phyloP scores from a whole-genome alignment of 2,113 vertebrate genomes.

The Syngnathus floridae region DNA sequence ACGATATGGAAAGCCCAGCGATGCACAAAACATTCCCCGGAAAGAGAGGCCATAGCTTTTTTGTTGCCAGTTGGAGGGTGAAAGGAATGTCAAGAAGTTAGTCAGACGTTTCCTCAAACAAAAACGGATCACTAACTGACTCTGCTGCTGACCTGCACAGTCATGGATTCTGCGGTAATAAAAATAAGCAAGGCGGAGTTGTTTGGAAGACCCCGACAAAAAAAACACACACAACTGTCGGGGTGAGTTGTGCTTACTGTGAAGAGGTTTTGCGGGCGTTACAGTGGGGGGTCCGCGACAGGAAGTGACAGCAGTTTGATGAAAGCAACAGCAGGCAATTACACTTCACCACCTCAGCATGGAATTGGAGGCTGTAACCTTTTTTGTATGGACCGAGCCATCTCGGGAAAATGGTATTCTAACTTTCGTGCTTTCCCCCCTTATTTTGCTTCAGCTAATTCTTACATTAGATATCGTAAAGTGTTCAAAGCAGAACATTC shows the following conservation, averaged over 20 bases:
- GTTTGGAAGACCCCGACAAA: not conserved
- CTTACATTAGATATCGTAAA: not conserved
- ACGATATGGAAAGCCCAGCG: slow-evolving; percentile 4
- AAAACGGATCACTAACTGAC: slow-evolving; percentile 10
- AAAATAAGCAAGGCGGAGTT: not conserved
- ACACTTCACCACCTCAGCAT: slow-evolving; percentile 44
- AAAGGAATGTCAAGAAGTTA: slow-evolving; percentile 13
- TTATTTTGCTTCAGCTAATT: not conserved
- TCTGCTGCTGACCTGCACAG: slow-evolving; percentile 11
- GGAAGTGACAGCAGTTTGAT: slow-evolving; percentile 52
- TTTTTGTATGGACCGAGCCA: slow-evolving; percentile 36
- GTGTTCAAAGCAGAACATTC: not conserved
- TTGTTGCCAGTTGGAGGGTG: slow-evolving; percentile 11
- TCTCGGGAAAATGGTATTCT: slow-evolving; percentile 15
- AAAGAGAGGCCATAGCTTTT: slow-evolving; percentile 20
- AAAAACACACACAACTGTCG: slow-evolving; percentile 17
- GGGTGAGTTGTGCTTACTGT: slow-evolving; percentile 33
- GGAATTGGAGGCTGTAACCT: slow-evolving; percentile 52
- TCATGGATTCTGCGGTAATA: slow-evolving; percentile 1
- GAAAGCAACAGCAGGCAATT: slow-evolving; percentile 57
- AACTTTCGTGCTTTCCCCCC: not conserved
- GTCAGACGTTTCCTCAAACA: slow-evolving; percentile 7
- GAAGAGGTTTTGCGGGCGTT: slow-evolving; percentile 22
- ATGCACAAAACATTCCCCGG: slow-evolving; percentile 11
- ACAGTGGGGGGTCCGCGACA: slow-evolving; percentile 22